Evolutionary conservation across 1,140 invertebrate species (phyloP), one percentile per base, ranked within the genome.

Genomic region (Drosophila nigromelanica): DNA sequence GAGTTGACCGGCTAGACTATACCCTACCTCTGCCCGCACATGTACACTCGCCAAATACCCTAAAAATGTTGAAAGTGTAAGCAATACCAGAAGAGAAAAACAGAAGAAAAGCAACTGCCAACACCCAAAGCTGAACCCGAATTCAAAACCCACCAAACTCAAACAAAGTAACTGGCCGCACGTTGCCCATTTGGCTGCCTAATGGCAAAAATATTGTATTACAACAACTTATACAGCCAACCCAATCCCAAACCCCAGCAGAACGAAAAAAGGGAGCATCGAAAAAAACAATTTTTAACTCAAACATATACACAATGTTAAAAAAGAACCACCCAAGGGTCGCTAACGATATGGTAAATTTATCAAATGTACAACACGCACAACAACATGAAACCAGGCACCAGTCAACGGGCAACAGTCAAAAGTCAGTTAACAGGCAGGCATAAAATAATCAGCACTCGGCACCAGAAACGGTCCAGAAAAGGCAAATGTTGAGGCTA

Each of bases 341-440:
- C 80, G 82, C 79, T 89, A 89, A 89, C 83, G 83, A 89, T 89
- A 89, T 89, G 83, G 76, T 89, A 83, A 89, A 89, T 89, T 89
- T 83, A 89, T 89, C 83, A 89, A 89, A 89, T 85, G 73, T 75
- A 73, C 59, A 78, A 87, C 33, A 48, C 42, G 21, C 60, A 24
- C 11, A 61, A 60, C 43, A 86, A 81, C 83, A 87, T 78, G 78
- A 80, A 62, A 81, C 78, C 78, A 69, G 54, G 43, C 64, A 33
- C 15, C 56, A 59, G 56, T 30, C 15, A 21, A 37, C 52, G 30
- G 27, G 14, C 33, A 37, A 18, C 51, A 35, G 48, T 52, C 14
- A 10, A 14, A 10, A 35, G 50, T 52, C 40, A 43, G 54, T 43
- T 15, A 52, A 40, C 33, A 50, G 66, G 50, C 82, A 78, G 82